A percentile compares a stretch with the other conserved stretches of the same genome.
Evolutionary conservation across 2,113 vertebrate species (phyloP).

Genomic region (Amazona vittata): DNA sequence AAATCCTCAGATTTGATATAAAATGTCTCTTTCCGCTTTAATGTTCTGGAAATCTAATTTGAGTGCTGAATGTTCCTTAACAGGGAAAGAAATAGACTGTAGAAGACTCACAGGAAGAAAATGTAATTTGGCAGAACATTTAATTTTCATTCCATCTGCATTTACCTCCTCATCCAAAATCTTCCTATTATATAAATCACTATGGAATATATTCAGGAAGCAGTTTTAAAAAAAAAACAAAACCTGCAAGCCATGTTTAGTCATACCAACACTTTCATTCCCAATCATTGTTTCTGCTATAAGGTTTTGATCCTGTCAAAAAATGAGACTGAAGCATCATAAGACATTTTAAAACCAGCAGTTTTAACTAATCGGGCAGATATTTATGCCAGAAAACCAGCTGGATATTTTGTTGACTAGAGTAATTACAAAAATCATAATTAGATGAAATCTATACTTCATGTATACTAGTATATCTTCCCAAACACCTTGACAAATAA

Average conservation of each 20-base stretch:
- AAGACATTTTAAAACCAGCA: neutral
- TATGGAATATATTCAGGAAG: neutral
- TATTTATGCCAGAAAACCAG: neutral
- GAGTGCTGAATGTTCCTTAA: neutral
- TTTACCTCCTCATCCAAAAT: neutral
- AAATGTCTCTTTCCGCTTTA: neutral
- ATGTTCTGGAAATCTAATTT: neutral
- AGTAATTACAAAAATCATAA: neutral
- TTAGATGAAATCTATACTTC: neutral
- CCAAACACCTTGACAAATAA: neutral
- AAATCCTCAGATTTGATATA: neutral
- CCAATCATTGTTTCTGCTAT: neutral
- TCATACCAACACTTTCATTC: neutral
- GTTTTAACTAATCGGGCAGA: neutral
- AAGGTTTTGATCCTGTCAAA: neutral
- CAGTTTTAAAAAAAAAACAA: neutral
- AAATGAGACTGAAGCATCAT: neutral
- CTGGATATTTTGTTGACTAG: neutral
- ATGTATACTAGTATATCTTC: neutral
- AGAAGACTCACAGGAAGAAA: neutral
- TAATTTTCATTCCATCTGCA: neutral
- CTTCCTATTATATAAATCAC: neutral
- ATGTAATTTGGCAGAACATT: neutral
- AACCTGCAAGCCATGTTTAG: neutral
- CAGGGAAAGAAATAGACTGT: neutral